A percentile compares a stretch with the other conserved stretches of the same genome.
Conservation (phyloP, 2,888 invertebrate genomes). For the Sinodicranocentrus sp. region DNA sequence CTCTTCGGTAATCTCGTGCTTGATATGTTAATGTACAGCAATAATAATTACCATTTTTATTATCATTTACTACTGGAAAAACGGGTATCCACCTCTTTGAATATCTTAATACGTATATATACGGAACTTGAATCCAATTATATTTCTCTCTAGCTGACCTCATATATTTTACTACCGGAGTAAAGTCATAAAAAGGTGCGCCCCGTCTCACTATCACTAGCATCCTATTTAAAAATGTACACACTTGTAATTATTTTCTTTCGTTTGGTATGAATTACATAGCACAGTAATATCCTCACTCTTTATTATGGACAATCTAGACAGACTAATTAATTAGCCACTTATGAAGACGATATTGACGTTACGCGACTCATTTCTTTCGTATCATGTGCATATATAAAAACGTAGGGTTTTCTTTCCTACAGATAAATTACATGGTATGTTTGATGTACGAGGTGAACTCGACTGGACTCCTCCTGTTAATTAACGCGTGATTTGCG, state of each 20-base stretch:
- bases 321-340: conserved; percentile 21
- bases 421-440: conserved; percentile 11
- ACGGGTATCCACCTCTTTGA: background rate
- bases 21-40: conserved; percentile 12
- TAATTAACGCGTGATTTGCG: conserved; percentile 60
- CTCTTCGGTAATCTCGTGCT: conserved; percentile 17
- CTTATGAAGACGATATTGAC: background rate
- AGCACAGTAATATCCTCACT: conserved; percentile 4
- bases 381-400: background rate
- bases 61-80: background rate
- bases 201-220: background rate
- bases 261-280: conserved; percentile 14
- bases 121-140: conserved; percentile 2
- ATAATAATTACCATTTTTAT: background rate
- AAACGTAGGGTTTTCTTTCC: no score
- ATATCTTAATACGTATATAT: conserved; percentile 1
- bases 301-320: conserved; percentile 4
- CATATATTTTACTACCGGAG: conserved; percentile 17
- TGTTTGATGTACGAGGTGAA: no score
- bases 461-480: conserved; percentile 1
- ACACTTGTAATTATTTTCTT: conserved; percentile 10
- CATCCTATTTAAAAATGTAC: conserved; percentile 19
- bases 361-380: background rate
- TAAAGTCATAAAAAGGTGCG: conserved; percentile 21
- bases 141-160: background rate